phyloP scores from a whole-genome alignment of 2,797 vertebrate genomes.

The Tangara arthus region DNA sequence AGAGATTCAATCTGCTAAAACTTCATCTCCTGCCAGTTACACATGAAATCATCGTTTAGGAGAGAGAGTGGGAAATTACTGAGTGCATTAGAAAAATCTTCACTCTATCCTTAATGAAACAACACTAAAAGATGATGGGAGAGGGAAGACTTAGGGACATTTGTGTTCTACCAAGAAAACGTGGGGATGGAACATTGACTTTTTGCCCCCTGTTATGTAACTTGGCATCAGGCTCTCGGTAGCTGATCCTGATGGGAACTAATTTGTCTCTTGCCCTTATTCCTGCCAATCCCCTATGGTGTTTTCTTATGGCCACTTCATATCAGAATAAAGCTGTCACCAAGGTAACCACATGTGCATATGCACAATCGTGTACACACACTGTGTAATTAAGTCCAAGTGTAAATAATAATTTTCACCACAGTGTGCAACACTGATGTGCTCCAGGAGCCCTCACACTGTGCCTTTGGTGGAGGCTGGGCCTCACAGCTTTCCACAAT shows the following conservation, averaged over 20 bases:
- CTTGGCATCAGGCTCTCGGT: not conserved
- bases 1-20: conserved; percentile 69
- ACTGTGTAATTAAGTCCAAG: conserved; percentile 23
- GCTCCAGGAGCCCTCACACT: not conserved
- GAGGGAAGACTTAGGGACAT: conserved; percentile 22
- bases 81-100: conserved; percentile 57
- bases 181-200: not conserved
- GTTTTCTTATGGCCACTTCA: not conserved
- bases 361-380: not conserved
- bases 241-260: conserved; percentile 40
- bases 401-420: conserved; percentile 9
- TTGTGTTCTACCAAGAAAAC: not conserved
- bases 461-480: not conserved
- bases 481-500: not conserved
- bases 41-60: conserved; percentile 62
- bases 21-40: conserved; percentile 71
- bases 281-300: conserved; percentile 50
- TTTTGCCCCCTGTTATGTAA: conserved; percentile 1
- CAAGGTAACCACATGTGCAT: conserved; percentile 56
- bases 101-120: conserved; percentile 69
- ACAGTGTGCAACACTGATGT: not conserved
- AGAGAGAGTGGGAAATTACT: conserved; percentile 54
- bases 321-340: conserved; percentile 49
- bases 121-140: conserved; percentile 42
- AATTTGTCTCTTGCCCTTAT: conserved; percentile 54